These are phyloP conservation scores for Larimichthys polyactis DNA, from an alignment of 2,113 vertebrate species.

Conservation along the genomic window DNA sequence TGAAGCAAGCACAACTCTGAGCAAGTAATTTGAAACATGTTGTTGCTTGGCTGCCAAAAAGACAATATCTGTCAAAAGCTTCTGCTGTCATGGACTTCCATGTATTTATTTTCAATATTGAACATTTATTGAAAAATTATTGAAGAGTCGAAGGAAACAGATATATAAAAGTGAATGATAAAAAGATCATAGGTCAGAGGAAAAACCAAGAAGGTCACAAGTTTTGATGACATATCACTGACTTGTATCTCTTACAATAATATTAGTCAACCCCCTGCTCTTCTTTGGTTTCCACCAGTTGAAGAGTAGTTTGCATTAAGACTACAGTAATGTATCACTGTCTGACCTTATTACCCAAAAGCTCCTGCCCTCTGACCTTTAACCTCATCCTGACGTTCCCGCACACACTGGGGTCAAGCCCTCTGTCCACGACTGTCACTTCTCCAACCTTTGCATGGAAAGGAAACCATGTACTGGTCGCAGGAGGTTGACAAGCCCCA, in stretches of 20 bases:
- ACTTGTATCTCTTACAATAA: not conserved
- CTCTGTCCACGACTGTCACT: constrained; percentile 38
- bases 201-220: not conserved
- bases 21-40: not conserved
- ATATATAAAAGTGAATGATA: not conserved
- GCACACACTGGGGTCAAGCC: constrained; percentile 45
- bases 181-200: not conserved
- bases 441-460: constrained; percentile 14
- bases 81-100: constrained; percentile 1
- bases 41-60: not conserved
- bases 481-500: constrained; percentile 13
- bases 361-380: constrained; percentile 60
- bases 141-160: not conserved
- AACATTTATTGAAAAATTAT: too few species aligned
- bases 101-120: not conserved
- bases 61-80: not conserved
- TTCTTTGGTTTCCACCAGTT: constrained; percentile 8
- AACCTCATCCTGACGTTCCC: constrained; percentile 46
- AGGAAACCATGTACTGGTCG: constrained; percentile 9
- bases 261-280: not conserved
- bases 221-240: not conserved
- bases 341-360: constrained; percentile 68
- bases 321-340: constrained; percentile 71
- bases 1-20: not conserved
- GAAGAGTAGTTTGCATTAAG: constrained; percentile 41